Percentiles rank a stretch among this genome's conserved stretches.
Evolutionary conservation across 2,797 vertebrate genomes (phyloP).

Genomic region (Cryptoblepharus egeriae): DNA sequence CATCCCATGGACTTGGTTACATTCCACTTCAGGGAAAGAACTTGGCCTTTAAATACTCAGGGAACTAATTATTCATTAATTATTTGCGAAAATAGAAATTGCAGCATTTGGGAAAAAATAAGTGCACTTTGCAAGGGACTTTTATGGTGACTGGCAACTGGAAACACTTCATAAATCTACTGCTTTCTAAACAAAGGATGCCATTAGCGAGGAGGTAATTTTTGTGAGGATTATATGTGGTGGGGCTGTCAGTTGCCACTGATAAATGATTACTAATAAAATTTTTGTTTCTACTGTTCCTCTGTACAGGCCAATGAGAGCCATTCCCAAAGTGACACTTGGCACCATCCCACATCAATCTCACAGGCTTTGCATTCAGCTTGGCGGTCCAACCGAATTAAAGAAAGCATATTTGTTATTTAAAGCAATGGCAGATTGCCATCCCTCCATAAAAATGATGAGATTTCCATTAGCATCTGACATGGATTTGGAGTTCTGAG

Average conservation of each 20-base stretch:
- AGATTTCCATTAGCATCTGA: conserved; percentile 85
- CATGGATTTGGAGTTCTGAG: conserved; percentile 75
- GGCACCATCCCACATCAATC: conserved; percentile 57
- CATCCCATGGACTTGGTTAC: fast-evolving
- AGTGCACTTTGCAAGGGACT: conserved; percentile 27
- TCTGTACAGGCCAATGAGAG: conserved; percentile 58
- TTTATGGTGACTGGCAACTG: conserved; percentile 39
- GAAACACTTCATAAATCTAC: conserved; percentile 48
- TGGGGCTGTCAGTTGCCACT: conserved; percentile 54
- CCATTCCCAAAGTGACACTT: conserved; percentile 52
- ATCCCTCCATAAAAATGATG: conserved; percentile 74
- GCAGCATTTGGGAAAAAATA: conserved; percentile 31
- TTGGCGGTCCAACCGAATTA: conserved; percentile 52
- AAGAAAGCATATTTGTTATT: conserved; percentile 70
- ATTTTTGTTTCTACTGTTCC: conserved; percentile 50
- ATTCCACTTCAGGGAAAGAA: neutral
- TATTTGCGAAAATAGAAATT: conserved; percentile 36
- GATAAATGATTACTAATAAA: conserved; percentile 47
- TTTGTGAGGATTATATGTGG: conserved; percentile 47
- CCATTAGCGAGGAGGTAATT: conserved; percentile 62
- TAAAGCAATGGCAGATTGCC: conserved; percentile 75
- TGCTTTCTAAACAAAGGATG: conserved; percentile 47
- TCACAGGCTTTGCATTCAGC: conserved; percentile 49
- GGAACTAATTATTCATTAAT: conserved; percentile 52
- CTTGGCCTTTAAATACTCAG: neutral